Evolutionary conservation across 2,113 vertebrate genomes (phyloP).

Genomic region (Bubo scandiacus): DNA sequence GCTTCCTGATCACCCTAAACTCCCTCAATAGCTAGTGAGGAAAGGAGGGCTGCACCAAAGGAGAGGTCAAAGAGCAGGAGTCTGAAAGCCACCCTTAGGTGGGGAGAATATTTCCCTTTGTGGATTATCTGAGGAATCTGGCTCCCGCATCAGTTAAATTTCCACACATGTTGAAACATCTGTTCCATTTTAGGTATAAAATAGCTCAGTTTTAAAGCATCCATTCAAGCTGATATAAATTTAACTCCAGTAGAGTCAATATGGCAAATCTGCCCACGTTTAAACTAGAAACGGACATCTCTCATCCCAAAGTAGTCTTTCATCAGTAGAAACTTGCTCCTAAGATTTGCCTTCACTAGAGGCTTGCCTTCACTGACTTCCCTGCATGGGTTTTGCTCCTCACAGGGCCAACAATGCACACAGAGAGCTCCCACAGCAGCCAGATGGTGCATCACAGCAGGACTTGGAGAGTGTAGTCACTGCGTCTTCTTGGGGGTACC

Average conservation of each 20-base stretch:
- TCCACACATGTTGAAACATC: not conserved
- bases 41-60: not conserved
- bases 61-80: not conserved
- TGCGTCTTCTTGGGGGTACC: not conserved
- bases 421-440: not conserved
- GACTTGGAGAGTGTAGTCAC: not conserved
- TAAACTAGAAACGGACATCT: not conserved
- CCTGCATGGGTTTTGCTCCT: not conserved
- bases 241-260: not conserved
- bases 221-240: not conserved
- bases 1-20: not conserved
- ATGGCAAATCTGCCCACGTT: not conserved
- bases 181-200: conserved; percentile 1
- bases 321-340: not conserved
- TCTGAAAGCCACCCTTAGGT: not conserved
- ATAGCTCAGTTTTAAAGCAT: not conserved
- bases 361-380: not conserved
- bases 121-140: not conserved
- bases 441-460: not conserved
- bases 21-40: not conserved
- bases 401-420: not conserved
- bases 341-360: not conserved
- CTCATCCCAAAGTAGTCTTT: not conserved
- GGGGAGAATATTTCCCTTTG: not conserved
- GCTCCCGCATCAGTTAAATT: not conserved